Base-by-base conservation (phyloP, 2,888 invertebrate genomes). In the Pristionchus japonicus region DNA sequence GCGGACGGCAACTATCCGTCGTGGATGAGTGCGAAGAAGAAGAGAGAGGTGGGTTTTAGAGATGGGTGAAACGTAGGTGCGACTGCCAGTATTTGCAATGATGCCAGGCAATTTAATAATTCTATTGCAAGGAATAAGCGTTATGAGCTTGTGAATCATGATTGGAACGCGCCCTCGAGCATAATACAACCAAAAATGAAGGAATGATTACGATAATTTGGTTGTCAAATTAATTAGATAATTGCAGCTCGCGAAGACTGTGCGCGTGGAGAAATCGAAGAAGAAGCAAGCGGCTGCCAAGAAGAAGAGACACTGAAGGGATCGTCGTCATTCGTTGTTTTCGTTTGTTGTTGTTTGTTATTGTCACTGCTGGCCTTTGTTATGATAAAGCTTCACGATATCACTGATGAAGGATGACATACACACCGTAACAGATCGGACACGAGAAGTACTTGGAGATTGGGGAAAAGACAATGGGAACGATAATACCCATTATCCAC, bases 1-100 rank as follows among this genome's bases (percentile, higher is more conserved):
- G 89, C 90, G 20, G 92, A 91, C 84, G 92, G 91, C 47, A 89
- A 89, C 31, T 92, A 89, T 80, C 92, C 92, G 20, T 52, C 88
- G 15, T 92, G 92, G 92, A 57, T 92, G 34, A 90, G 89, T 34
- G 89, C 37, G 11, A 84, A 82, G n/a, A 43, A 49, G 86, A 86
- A 86, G 40, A 70, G 52, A 74, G 49, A 86, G 61, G 85, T 85
- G 43, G n/a, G 37, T 80, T 80, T 80, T 80, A n/a, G n/a, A n/a
- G n/a, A n/a, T n/a, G n/a, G n/a, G n/a, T n/a, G n/a, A n/a, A n/a
- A n/a, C n/a, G n/a, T n/a, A n/a, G n/a, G n/a, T n/a, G n/a, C n/a
- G n/a, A n/a, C n/a, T n/a, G n/a, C n/a, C n/a, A n/a, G n/a, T n/a
- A n/a, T n/a, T n/a, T n/a, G n/a, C n/a, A n/a, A n/a, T n/a, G n/a